phyloP scores from a whole-genome alignment of 2,888 invertebrate genomes.

The Lathronympha strigana region DNA sequence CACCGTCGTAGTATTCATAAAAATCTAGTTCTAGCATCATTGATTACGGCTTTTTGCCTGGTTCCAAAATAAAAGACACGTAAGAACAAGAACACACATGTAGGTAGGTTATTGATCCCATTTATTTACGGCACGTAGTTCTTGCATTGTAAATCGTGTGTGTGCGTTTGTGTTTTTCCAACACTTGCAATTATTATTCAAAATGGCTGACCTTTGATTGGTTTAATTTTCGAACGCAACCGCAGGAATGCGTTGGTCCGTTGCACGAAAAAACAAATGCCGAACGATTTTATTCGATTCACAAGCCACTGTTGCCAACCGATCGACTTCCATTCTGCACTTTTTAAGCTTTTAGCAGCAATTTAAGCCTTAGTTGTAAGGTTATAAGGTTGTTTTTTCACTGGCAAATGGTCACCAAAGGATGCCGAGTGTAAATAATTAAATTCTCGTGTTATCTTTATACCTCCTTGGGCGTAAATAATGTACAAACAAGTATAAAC shows the following conservation, averaged over 20 bases:
- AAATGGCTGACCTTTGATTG: conserved; percentile 12
- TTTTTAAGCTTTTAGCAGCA: not conserved
- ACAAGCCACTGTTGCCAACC: conserved; percentile 51
- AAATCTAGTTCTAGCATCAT: no score
- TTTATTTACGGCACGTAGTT: no score
- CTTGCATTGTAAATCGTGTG: no score
- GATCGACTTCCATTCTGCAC: conserved; percentile 11
- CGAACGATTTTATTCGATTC: conserved; percentile 56
- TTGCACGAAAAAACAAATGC: conserved; percentile 55
- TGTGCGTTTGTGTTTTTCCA: no score
- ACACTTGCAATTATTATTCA: not conserved
- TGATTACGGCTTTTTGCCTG: no score
- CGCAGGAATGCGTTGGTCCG: conserved; percentile 63
- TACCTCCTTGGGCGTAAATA: not conserved
- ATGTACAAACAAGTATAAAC: conserved; percentile 2
- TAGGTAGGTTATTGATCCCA: no score
- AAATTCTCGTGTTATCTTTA: conserved; percentile 12
- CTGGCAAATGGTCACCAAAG: conserved; percentile 4
- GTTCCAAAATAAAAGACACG: no score
- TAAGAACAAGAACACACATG: no score
- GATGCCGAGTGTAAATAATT: conserved; percentile 17
- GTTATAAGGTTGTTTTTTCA: not conserved
- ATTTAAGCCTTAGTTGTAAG: not conserved
- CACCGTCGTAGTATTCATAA: no score
- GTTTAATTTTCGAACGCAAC: not conserved